These are phyloP conservation scores for Mechanitis mazaeus DNA, from an alignment of 2,888 invertebrate genomes.

Conservation along the genomic window DNA sequence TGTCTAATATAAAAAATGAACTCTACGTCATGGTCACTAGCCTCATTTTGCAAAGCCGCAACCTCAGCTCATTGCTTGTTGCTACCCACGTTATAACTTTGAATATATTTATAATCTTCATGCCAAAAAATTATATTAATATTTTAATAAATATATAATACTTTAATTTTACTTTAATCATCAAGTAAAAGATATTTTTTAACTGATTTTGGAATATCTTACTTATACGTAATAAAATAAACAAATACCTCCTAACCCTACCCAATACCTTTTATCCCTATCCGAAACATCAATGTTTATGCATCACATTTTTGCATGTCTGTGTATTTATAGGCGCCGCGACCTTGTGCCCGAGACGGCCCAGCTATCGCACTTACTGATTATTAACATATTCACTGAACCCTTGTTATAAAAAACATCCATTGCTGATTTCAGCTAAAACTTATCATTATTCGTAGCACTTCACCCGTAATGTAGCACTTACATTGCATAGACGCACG, in stretches of 20 bases:
- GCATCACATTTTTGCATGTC: conserved; percentile 64
- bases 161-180: too few species aligned
- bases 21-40: too few species aligned
- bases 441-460: conserved; percentile 2
- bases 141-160: too few species aligned
- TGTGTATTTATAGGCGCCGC: conserved; percentile 71
- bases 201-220: too few species aligned
- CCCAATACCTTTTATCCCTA: conserved; percentile 3
- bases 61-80: too few species aligned
- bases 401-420: conserved; percentile 20
- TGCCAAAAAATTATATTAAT: too few species aligned
- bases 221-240: too few species aligned
- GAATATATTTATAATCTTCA: too few species aligned
- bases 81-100: too few species aligned
- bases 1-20: too few species aligned
- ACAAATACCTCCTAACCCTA: background rate
- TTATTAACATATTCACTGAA: conserved; percentile 28
- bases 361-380: conserved; percentile 35
- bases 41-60: too few species aligned
- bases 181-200: too few species aligned
- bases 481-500: conserved; percentile 34
- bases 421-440: conserved; percentile 32
- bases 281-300: conserved; percentile 16
- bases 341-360: conserved; percentile 69
- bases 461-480: conserved; percentile 34